Evolutionary conservation across 2,797 vertebrate species (phyloP).

Genomic region (Peromyscus nudipes): DNA sequence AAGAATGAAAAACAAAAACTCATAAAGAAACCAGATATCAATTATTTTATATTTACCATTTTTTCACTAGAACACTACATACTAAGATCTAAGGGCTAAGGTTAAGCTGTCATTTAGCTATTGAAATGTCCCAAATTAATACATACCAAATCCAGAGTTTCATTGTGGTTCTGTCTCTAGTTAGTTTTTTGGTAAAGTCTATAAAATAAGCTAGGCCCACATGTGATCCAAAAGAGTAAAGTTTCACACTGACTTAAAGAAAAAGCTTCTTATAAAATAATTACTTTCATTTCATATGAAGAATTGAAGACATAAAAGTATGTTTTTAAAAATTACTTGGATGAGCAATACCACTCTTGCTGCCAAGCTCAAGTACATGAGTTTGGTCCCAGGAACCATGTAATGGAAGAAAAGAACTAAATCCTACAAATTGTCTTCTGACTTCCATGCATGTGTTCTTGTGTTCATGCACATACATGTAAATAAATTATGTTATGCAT

Average conservation of each 20-base stretch:
- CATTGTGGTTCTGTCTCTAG: neutral
- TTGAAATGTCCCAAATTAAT: neutral
- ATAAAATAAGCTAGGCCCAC: neutral
- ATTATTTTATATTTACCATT: neutral
- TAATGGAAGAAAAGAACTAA: neutral
- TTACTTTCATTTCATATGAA: slow-evolving; percentile 28
- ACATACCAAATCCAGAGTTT: neutral
- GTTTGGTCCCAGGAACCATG: neutral
- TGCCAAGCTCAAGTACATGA: neutral
- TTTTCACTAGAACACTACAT: neutral
- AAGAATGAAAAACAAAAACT: neutral
- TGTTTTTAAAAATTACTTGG: neutral
- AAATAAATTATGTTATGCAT: neutral
- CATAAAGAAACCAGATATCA: neutral
- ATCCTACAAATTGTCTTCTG: neutral
- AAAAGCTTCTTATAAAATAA: neutral
- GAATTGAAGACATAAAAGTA: neutral
- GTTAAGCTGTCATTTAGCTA: neutral
- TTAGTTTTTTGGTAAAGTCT: neutral
- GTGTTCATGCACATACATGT: neutral
- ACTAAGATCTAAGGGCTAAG: neutral
- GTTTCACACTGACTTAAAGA: slow-evolving; percentile 1
- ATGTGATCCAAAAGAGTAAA: neutral
- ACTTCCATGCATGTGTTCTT: neutral
- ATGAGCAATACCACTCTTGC: neutral